Conservation (phyloP, 2,888 invertebrate species). For the Agrilus mali region DNA sequence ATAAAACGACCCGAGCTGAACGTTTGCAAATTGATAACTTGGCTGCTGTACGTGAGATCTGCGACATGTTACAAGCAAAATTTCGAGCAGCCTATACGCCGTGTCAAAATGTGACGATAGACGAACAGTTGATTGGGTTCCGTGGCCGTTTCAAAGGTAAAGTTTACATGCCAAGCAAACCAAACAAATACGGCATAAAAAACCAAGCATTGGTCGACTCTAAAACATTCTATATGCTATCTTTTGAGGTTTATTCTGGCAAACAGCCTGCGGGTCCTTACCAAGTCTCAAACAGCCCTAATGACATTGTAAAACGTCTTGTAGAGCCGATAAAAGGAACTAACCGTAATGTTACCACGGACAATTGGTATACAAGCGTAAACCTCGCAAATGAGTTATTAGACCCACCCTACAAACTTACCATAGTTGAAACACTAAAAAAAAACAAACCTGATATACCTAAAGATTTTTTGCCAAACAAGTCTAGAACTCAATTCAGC, state of each 20-base stretch:
- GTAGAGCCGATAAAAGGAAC: background rate
- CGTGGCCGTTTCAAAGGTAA: slow-evolving; percentile 13
- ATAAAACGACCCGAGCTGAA: slow-evolving; percentile 4
- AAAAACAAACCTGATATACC: too few species aligned
- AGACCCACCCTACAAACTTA: too few species aligned
- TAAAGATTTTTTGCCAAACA: too few species aligned
- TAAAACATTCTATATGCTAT: background rate
- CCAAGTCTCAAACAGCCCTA: too few species aligned
- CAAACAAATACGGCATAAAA: background rate
- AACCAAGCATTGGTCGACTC: background rate
- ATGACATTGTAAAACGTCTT: background rate
- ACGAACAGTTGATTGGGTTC: slow-evolving; percentile 13
- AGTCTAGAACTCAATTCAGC: too few species aligned
- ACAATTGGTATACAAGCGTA: too few species aligned
- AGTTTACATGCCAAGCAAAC: slow-evolving; percentile 15
- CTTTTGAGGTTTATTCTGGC: background rate
- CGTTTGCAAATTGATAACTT: slow-evolving; percentile 11
- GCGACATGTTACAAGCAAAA: slow-evolving; percentile 16
- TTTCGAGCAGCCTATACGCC: slow-evolving; percentile 10
- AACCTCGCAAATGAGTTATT: too few species aligned
- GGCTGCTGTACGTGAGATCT: slow-evolving; percentile 13
- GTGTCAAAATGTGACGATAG: slow-evolving; percentile 12
- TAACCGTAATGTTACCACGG: too few species aligned
- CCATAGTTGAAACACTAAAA: too few species aligned
- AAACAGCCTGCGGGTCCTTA: slow-evolving; percentile 1